Evolutionary conservation across 2,888 invertebrate genomes (phyloP), one percentile per base, ranked within the genome.

Genomic region (Clostera curtula): DNA sequence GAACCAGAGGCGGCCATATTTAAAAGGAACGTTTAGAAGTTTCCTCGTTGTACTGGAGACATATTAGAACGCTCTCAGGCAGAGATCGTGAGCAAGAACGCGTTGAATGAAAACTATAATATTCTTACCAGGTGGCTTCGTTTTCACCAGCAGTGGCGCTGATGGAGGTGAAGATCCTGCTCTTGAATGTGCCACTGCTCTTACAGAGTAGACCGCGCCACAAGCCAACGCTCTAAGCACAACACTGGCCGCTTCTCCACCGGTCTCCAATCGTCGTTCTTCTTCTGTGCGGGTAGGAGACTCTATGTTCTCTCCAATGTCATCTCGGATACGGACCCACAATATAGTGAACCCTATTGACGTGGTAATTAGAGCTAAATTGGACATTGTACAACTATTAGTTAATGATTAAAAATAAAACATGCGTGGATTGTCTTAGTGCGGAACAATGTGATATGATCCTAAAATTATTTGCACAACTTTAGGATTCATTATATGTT

Each of bases 261-360:
- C 83, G 0, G 75, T 64, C 40, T 82, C 83, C 11, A 80, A 30
- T 12, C 69, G 59, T 8, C 62, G 56, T 34, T 82, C 82, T 19
- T 83, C 82, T 29, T 77, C 80, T 2, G 57, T 56, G 0, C 79
- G 63, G 3, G 54, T 35, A 19, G 52, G 53, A 1, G 56, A 46
- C 21, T 80, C 80, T 1, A 67, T 25, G 1, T 63, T 60, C 5
- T 82, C 82, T 0, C 56, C 62, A 1, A 54, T 52, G 13, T 83
- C 82, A 20, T 83, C 82, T 1, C 83, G 67, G 1, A 80, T 49
- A 0, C 83, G 74, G 2, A 70, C 37, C 83, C 82, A 83, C 66
- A 66, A 72, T 25, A 83, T 73, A 14, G 83, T 76, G 25, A 63
- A 83, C 26, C 80, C 80, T 80, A 29, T 28, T 12, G n/a, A n/a